Conservation (phyloP, 2,113 vertebrate species). For the Sardina pilchardus region DNA sequence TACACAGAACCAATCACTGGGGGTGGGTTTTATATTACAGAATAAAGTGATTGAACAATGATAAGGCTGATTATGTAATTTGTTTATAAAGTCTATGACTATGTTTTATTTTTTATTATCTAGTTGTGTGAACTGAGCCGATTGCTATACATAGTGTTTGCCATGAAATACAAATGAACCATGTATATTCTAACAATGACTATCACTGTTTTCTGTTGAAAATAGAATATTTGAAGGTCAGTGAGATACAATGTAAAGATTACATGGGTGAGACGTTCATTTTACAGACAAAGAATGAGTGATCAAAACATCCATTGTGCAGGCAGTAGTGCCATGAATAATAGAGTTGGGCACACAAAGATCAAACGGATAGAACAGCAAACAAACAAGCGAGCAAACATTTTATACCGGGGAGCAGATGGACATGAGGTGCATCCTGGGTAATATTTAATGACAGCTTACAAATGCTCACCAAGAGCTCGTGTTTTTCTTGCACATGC, state of each 20-base stretch:
- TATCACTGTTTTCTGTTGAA: neutral
- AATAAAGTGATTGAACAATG: constrained; percentile 1
- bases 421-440: no score
- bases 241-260: neutral
- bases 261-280: neutral
- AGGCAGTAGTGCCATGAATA: neutral
- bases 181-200: neutral
- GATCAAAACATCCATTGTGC: neutral
- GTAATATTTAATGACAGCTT: no score
- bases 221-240: neutral
- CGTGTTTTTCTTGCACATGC: no score
- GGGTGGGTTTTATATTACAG: neutral
- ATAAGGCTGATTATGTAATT: neutral
- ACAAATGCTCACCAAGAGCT: no score
- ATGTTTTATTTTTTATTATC: neutral
- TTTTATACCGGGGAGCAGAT: no score
- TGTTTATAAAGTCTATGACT: neutral
- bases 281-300: neutral
- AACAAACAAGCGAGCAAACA: no score
- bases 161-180: neutral
- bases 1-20: constrained; percentile 48
- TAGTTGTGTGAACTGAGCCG: neutral
- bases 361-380: neutral
- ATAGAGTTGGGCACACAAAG: neutral
- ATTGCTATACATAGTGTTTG: neutral